Percentiles rank a stretch among this genome's conserved stretches.
Evolutionary conservation across 2,797 vertebrate species (phyloP).

Genomic region (Enteromius paludinosus): DNA sequence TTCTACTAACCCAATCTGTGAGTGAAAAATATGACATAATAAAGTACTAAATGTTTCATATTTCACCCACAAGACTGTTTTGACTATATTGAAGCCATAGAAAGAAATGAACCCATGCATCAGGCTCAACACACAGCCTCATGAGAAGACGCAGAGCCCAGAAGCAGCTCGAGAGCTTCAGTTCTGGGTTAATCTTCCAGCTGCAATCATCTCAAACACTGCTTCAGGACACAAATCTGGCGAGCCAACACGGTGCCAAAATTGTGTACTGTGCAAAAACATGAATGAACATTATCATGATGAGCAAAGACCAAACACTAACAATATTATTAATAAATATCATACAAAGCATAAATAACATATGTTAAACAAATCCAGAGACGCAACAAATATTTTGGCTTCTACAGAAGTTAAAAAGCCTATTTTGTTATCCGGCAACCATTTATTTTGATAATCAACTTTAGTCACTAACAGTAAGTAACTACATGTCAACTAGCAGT

Average conservation of each 20-base stretch:
- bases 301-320: not conserved
- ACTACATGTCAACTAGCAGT: too few species aligned
- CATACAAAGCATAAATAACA: not conserved
- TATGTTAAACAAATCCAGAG: not conserved
- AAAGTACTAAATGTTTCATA: not conserved
- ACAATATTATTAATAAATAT: not conserved
- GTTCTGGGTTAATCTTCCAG: not conserved
- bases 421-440: too few species aligned
- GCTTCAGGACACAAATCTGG: slow-evolving; percentile 4
- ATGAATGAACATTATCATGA: not conserved
- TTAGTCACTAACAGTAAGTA: too few species aligned
- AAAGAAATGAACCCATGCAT: not conserved
- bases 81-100: not conserved
- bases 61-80: not conserved
- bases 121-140: not conserved
- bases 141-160: not conserved
- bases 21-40: not conserved
- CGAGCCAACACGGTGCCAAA: not conserved
- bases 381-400: not conserved
- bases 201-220: not conserved
- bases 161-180: slow-evolving; percentile 14
- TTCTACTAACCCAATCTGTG: not conserved
- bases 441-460: too few species aligned
- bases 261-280: not conserved
- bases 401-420: not conserved